Conservation (phyloP, 2,113 vertebrate genomes). For the Clupea harengus region DNA sequence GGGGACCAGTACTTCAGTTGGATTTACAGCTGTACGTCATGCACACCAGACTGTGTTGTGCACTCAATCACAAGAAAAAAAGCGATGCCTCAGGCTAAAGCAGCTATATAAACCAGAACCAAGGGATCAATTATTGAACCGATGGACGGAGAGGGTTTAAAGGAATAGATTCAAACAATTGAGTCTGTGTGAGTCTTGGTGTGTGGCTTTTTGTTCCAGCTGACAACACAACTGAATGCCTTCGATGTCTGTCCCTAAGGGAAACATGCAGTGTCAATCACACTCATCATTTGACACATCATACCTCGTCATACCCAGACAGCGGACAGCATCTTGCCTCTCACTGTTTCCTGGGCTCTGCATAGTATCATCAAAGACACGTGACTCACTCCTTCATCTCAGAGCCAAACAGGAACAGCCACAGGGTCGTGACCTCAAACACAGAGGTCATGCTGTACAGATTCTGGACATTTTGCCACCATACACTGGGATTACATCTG, state of each 20-base stretch:
- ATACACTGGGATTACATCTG: background rate
- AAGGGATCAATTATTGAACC: background rate
- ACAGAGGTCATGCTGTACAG: background rate
- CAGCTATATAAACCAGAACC: background rate
- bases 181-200: background rate
- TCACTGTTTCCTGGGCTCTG: background rate
- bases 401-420: background rate
- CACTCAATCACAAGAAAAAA: background rate
- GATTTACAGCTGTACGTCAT: background rate
- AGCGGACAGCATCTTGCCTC: background rate
- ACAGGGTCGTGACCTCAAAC: background rate
- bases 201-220: background rate
- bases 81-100: background rate
- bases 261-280: background rate
- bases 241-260: background rate
- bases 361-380: slow-evolving; percentile 33
- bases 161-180: background rate
- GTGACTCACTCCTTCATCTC: slow-evolving; percentile 20
- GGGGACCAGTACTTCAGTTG: background rate
- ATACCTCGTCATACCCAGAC: background rate
- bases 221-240: background rate
- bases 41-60: background rate
- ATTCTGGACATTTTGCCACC: background rate
- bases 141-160: background rate
- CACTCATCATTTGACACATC: background rate